These are phyloP conservation scores for Myiagra hebetior DNA, from an alignment of 2,113 vertebrate genomes.

Conservation along the genomic window DNA sequence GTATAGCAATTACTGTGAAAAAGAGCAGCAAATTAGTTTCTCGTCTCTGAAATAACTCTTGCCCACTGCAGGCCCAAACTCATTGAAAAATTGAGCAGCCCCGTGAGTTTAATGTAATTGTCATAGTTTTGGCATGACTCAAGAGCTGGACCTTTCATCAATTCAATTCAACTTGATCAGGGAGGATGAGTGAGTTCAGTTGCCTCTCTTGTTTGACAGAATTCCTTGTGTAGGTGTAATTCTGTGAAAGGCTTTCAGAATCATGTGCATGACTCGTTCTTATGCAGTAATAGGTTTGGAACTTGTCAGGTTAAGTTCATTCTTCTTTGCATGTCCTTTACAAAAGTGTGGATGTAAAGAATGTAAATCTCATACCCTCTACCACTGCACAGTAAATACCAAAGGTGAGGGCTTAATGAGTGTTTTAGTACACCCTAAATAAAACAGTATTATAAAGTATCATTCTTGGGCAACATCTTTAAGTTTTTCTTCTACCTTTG, in stretches of 20 bases:
- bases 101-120: background rate
- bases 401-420: background rate
- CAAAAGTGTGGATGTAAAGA: background rate
- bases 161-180: background rate
- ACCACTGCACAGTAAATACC: background rate
- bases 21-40: background rate
- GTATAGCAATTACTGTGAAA: background rate
- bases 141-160: background rate
- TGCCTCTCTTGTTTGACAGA: background rate
- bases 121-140: background rate
- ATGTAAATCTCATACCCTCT: background rate
- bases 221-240: background rate
- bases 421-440: background rate
- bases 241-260: background rate
- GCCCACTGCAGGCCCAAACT: background rate
- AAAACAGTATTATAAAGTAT: background rate
- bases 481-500: background rate
- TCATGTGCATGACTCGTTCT: background rate
- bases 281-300: background rate
- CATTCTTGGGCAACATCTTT: background rate
- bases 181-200: background rate
- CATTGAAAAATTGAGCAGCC: background rate
- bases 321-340: background rate
- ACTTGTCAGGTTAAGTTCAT: background rate
- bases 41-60: background rate